Conservation (phyloP, 2,113 vertebrate species). For the Esox niger region DNA sequence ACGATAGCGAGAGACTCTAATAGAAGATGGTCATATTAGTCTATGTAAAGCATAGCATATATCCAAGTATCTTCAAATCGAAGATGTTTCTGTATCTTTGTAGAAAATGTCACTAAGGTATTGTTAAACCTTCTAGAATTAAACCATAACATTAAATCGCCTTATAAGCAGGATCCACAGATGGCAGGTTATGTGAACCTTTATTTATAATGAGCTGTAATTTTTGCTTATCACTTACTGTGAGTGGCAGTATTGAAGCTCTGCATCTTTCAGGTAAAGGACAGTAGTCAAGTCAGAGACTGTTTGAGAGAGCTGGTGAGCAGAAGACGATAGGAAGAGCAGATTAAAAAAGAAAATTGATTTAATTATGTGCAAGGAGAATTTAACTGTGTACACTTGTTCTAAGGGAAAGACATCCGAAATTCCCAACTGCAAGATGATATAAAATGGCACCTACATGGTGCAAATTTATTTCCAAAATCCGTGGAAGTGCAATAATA, state of each 20-base stretch:
- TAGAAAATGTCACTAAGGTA: not conserved
- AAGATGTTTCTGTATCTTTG: not conserved
- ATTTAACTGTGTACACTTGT: no score
- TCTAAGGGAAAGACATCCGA: no score
- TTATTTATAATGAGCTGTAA: not conserved
- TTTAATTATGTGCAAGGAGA: no score
- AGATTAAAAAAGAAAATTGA: no score
- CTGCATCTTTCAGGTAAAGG: constrained; percentile 70
- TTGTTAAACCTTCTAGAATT: not conserved
- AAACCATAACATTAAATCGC: not conserved
- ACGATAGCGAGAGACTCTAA: constrained; percentile 64
- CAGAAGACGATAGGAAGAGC: constrained; percentile 3
- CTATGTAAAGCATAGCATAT: not conserved
- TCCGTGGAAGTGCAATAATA: no score
- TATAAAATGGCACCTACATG: no score
- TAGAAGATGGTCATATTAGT: constrained; percentile 11
- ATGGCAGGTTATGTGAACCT: no score
- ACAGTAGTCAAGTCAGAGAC: constrained; percentile 65
- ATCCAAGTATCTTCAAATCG: not conserved
- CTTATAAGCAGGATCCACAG: no score
- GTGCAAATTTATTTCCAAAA: not conserved
- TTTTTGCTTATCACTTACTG: constrained; percentile 52
- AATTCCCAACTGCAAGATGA: no score
- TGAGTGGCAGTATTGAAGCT: constrained; percentile 73
- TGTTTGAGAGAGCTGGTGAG: constrained; percentile 65